Evolutionary conservation across 2,888 invertebrate species (phyloP).

Genomic region (Incurvaria masculella): DNA sequence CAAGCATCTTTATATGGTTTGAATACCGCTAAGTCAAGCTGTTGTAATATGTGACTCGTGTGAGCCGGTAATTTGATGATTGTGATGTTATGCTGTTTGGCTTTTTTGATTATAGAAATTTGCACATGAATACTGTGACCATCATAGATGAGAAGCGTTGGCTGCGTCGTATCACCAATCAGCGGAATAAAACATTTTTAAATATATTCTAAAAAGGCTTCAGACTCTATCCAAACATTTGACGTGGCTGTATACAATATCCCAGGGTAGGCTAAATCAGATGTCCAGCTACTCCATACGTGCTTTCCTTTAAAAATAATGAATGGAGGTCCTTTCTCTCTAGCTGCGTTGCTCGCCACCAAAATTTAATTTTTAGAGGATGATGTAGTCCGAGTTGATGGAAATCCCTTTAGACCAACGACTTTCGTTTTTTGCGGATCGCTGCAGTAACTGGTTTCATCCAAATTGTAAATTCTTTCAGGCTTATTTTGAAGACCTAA

Average conservation of each 20-base stretch:
- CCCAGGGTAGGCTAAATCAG: constrained; percentile 1
- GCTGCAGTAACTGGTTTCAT: constrained; percentile 18
- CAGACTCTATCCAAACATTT: constrained; percentile 21
- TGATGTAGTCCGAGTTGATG: too few relatives aligned
- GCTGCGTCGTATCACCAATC: constrained; percentile 8
- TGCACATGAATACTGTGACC: constrained; percentile 18
- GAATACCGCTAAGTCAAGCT: constrained; percentile 1
- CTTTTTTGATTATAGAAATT: constrained; percentile 13
- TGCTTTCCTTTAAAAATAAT: constrained; percentile 4
- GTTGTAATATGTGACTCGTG: constrained; percentile 2
- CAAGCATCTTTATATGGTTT: constrained; percentile 2
- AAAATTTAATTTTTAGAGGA: too few relatives aligned
- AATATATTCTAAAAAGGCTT: constrained; percentile 3
- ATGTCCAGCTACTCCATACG: constrained; percentile 4
- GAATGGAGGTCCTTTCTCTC: constrained; percentile 2
- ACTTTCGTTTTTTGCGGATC: constrained; percentile 16
- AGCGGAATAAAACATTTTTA: constrained; percentile 1
- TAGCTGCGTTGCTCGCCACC: constrained; percentile 5
- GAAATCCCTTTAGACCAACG: too few relatives aligned
- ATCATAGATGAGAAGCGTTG: constrained; percentile 16
- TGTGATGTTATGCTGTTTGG: neutral
- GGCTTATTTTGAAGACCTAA: constrained; percentile 18
- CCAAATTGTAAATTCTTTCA: constrained; percentile 17
- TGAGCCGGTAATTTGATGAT: constrained; percentile 1
- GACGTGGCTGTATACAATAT: constrained; percentile 18